Conservation (phyloP, 1,140 invertebrate species). For the Caenorhabditis elegans region WBcel235 BX284603.4:4243501-4244000, state of each 20-base stretch:
- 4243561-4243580: not conserved
- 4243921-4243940: conserved; percentile 7
- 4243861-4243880: conserved; percentile 15
- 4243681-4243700: not conserved
- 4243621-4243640: no score
- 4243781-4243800: no score
- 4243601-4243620: no score
- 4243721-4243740: no score
- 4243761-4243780: not conserved
- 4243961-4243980: conserved; percentile 42
- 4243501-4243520: not conserved
- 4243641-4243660: no score
- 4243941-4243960: conserved; percentile 37
- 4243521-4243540: not conserved
- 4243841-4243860: conserved; percentile 32
- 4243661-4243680: not conserved
- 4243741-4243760: no score
- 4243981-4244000: conserved; percentile 28
- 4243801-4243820: not conserved
- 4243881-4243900: conserved; percentile 33
- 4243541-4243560: not conserved
- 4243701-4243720: no score
- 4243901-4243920: conserved; percentile 33
- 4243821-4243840: not conserved
- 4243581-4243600: not conserved